A percentile compares a stretch with the other conserved stretches of the same genome.
These are phyloP conservation scores for Microtus richardsoni DNA, from an alignment of 2,113 vertebrate species.

Conservation along the genomic window DNA sequence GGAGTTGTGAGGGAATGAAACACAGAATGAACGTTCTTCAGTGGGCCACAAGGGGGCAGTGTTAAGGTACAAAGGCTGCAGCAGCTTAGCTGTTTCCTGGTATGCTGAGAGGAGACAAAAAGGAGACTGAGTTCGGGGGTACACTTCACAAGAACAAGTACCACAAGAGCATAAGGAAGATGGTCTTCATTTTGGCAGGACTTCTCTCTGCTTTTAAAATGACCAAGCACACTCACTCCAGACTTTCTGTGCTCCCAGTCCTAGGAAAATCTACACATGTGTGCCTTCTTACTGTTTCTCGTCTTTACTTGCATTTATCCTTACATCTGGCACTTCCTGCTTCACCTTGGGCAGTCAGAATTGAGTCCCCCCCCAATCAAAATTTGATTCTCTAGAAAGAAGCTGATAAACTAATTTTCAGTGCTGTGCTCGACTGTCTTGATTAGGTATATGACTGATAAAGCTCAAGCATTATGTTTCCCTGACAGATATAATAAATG, in stretches of 20 bases:
- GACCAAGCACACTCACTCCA: conserved; percentile 27
- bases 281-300: background rate
- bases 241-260: background rate
- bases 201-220: conserved; percentile 27
- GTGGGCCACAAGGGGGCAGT: background rate
- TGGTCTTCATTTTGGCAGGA: background rate
- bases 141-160: background rate
- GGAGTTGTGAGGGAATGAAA: background rate
- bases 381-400: conserved; percentile 51
- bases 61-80: background rate
- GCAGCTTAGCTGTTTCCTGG: background rate
- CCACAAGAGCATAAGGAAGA: background rate
- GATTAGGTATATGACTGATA: background rate
- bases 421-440: background rate
- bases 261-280: background rate
- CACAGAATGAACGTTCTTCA: background rate
- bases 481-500: conserved; percentile 33
- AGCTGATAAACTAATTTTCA: conserved; percentile 33
- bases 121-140: background rate
- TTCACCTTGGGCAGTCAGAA: conserved; percentile 19
- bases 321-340: too few species aligned
- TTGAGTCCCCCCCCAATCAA: background rate
- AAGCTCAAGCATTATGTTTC: background rate
- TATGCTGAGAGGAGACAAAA: background rate
- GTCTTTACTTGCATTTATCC: background rate